Conservation (phyloP, 2,888 invertebrate genomes). For the Leptinotarsa juncta region DNA sequence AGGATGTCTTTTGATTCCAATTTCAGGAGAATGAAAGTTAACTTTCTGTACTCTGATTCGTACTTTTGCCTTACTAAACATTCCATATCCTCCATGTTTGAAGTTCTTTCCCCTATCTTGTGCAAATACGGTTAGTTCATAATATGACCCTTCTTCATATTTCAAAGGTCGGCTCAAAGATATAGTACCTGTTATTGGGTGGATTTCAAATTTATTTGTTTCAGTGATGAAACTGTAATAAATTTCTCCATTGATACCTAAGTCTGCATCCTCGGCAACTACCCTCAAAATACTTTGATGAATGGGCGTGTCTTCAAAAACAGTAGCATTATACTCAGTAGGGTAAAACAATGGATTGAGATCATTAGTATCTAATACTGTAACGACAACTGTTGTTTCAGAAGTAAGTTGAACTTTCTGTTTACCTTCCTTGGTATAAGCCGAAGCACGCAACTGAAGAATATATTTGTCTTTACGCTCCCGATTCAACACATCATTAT, state of each 20-base stretch:
- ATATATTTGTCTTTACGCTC: slow-evolving; percentile 89
- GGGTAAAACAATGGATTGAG: slow-evolving; percentile 94
- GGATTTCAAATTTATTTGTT: slow-evolving; percentile 89
- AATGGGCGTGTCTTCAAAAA: slow-evolving; percentile 88
- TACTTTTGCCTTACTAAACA: slow-evolving; percentile 82
- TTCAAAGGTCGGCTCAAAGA: slow-evolving; percentile 83
- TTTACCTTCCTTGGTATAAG: slow-evolving; percentile 71
- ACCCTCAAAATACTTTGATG: slow-evolving; percentile 85
- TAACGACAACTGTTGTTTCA: slow-evolving; percentile 79
- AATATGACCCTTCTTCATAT: slow-evolving; percentile 76
- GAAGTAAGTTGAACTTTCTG: slow-evolving; percentile 75
- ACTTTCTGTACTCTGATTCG: slow-evolving; percentile 82
- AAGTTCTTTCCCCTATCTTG: slow-evolving; percentile 83
- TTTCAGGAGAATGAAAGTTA: slow-evolving; percentile 88
- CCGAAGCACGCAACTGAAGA: slow-evolving; percentile 80
- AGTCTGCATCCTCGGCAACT: slow-evolving; percentile 94
- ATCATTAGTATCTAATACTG: slow-evolving; percentile 88
- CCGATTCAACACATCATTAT: slow-evolving; percentile 90
- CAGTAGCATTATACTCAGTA: slow-evolving; percentile 85
- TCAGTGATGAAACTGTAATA: slow-evolving; percentile 91
- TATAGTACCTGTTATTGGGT: slow-evolving; percentile 89
- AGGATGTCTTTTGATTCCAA: slow-evolving; percentile 83
- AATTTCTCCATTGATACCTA: slow-evolving; percentile 95
- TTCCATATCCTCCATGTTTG: slow-evolving; percentile 65
- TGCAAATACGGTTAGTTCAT: slow-evolving; percentile 84